Conservation (phyloP, 2,113 vertebrate genomes). For the Semicossyphus pulcher region DNA sequence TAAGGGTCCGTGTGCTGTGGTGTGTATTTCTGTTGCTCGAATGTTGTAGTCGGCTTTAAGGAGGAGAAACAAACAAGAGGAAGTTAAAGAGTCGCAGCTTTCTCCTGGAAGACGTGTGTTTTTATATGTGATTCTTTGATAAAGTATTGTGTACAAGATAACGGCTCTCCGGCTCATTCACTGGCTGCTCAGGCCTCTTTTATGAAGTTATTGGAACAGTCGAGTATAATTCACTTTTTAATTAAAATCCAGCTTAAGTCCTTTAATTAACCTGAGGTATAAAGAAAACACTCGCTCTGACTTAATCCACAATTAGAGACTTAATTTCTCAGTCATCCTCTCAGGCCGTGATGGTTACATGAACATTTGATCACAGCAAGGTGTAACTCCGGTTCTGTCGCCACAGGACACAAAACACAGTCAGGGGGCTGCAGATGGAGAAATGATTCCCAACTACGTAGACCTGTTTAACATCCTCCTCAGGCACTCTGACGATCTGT, state of each 20-base stretch:
- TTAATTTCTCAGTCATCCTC: slow-evolving; percentile 69
- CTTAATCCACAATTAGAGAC: slow-evolving; percentile 61
- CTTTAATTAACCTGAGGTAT: slow-evolving; percentile 67
- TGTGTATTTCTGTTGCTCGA: slow-evolving; percentile 73
- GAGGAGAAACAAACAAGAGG: slow-evolving; percentile 37
- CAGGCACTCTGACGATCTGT: slow-evolving; percentile 51
- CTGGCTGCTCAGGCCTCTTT: slow-evolving; percentile 40
- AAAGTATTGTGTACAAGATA: slow-evolving; percentile 82
- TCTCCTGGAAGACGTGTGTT: slow-evolving; percentile 64
- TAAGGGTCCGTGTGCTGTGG: slow-evolving; percentile 75
- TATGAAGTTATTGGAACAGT: slow-evolving; percentile 45
- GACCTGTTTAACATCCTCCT: slow-evolving; percentile 64
- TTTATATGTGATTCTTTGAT: slow-evolving; percentile 85
- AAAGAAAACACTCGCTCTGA: slow-evolving; percentile 51
- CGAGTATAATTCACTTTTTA: slow-evolving; percentile 58
- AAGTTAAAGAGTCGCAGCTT: slow-evolving; percentile 47
- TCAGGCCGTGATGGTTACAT: too few relatives aligned
- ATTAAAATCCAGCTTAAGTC: slow-evolving; percentile 61
- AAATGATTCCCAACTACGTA: slow-evolving; percentile 60
- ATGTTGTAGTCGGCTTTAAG: slow-evolving; percentile 66
- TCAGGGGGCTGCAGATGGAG: slow-evolving; percentile 51
- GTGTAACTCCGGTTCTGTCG: slow-evolving; percentile 10
- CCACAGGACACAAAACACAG: slow-evolving; percentile 33
- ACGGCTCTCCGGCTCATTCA: slow-evolving; percentile 64
- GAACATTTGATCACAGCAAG: slow-evolving; percentile 39